phyloP scores from a whole-genome alignment of 1,140 invertebrate genomes.

The Eupristina koningsbergeri region DNA sequence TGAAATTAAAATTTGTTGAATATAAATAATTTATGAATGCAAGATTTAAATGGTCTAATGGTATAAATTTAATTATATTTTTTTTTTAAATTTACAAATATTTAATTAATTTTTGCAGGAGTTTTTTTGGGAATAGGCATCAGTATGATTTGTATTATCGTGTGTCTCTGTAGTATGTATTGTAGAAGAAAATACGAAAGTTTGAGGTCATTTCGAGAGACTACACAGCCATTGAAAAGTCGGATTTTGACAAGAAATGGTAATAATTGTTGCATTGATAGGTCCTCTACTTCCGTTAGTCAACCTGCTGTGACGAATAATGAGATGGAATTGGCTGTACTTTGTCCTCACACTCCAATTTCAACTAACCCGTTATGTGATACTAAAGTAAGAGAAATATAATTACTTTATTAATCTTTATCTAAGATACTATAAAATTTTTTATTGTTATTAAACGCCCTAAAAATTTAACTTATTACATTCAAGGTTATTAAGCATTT shows the following conservation, averaged over 20 bases:
- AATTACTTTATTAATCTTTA: not conserved
- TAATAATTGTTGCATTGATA: slow-evolving; percentile 67
- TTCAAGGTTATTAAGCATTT: too few relatives aligned
- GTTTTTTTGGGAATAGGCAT: slow-evolving; percentile 68
- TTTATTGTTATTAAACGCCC: too few relatives aligned
- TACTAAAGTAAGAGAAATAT: slow-evolving; percentile 58
- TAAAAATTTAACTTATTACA: too few relatives aligned
- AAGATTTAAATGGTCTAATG: not conserved
- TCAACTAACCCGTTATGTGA: slow-evolving; percentile 64
- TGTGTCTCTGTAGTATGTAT: slow-evolving; percentile 70
- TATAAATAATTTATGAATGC: not conserved
- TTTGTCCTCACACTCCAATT: slow-evolving; percentile 65
- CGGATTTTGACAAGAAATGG: slow-evolving; percentile 61
- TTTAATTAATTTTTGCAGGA: slow-evolving; percentile 53
- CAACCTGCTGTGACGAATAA: slow-evolving; percentile 62
- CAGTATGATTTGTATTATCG: slow-evolving; percentile 66
- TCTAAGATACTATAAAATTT: not conserved
- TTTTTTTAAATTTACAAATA: not conserved
- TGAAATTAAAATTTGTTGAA: not conserved
- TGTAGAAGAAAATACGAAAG: slow-evolving; percentile 67
- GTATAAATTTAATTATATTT: too few relatives aligned
- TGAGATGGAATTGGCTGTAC: slow-evolving; percentile 67
- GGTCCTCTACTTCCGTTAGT: slow-evolving; percentile 63
- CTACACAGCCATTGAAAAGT: slow-evolving; percentile 61
- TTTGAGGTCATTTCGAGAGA: slow-evolving; percentile 61